Base-by-base conservation (phyloP, 1,140 invertebrate genomes). In the Drosophila leontia region DNA sequence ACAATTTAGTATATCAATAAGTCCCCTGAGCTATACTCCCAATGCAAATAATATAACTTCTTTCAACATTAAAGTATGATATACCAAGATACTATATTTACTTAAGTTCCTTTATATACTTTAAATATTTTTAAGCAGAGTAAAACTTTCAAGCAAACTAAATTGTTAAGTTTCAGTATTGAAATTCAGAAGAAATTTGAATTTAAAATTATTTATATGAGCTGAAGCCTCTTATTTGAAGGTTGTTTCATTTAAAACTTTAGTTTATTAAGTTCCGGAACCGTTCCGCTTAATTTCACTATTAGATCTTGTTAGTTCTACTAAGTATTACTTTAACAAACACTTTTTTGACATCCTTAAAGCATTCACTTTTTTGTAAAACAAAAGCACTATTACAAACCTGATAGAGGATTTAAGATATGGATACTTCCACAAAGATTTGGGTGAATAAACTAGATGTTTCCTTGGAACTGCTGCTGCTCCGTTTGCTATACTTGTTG, bases 401-500 rank as follows among this genome's bases (percentile, higher is more conserved):
- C 69, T 72, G 44, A 37, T 71, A 3, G 35, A 6, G 3, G 9
- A 1, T 71, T 71, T 37, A 12, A 42, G 44, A 51, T 71, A 42
- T 50, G 37, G 37, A 32, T 26, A 6, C 5, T 59, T 59, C 13
- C 53, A 15, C 29, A 42, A 37, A 71, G 42, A 41, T 41, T 7
- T 56, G n/a, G 6, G 15, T n/a, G 13, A 2, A 34, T 32, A 34
- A 48, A 48, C 44, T 68, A 17, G 17, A 11, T 53, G 45, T 42
- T 35, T 60, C 6, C 53, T 48, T 47, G 9, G 11, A 7, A 29
- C 26, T 29, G 44, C 41, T 62, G 17, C 35, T 37, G 53, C 71
- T 62, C 57, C 56, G 67, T 65, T 76, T 26, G 64, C 75, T 69
- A 42, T 45, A 78, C 84, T 91, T 91, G 88, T 81, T 77, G 85